Percentiles rank a stretch among this genome's conserved stretches.
Evolutionary conservation across 1,140 invertebrate species (phyloP).

Genomic region (Mercenaria mercenaria): DNA sequence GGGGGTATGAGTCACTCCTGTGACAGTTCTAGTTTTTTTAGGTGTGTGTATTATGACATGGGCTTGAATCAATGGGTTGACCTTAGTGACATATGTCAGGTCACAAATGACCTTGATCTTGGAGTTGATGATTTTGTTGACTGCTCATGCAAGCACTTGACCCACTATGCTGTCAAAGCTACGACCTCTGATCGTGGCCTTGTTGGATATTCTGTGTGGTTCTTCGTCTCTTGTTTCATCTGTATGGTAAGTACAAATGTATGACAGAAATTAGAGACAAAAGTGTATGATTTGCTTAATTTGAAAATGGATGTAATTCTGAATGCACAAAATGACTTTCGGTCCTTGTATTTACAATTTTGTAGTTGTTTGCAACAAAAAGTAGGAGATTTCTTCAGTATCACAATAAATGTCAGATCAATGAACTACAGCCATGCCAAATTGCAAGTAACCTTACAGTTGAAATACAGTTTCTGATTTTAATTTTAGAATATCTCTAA

Average conservation of each 20-base stretch:
- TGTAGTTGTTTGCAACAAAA: no score
- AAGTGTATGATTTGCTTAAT: background rate
- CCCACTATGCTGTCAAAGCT: slow-evolving; percentile 82
- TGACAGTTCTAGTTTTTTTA: no score
- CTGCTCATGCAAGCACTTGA: slow-evolving; percentile 83
- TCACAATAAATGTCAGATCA: no score
- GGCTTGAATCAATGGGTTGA: slow-evolving; percentile 75
- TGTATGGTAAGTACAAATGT: slow-evolving; percentile 81
- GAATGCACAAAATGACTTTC: background rate
- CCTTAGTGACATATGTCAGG: slow-evolving; percentile 77
- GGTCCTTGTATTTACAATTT: no score
- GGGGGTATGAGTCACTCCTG: no score
- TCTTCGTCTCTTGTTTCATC: slow-evolving; percentile 82
- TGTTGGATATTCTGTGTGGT: slow-evolving; percentile 82
- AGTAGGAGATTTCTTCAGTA: no score
- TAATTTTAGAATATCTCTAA: no score
- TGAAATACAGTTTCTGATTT: no score
- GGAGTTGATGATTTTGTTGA: slow-evolving; percentile 81
- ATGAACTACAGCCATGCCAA: no score
- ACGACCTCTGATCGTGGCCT: slow-evolving; percentile 71
- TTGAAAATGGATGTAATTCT: background rate
- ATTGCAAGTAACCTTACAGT: no score
- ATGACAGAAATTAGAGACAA: background rate
- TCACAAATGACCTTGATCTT: slow-evolving; percentile 80
- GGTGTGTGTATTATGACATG: slow-evolving; percentile 84